Evolutionary conservation across 2,888 invertebrate genomes (phyloP), one percentile per base, ranked within the genome.

Genomic region (Timema cristinae): DNA sequence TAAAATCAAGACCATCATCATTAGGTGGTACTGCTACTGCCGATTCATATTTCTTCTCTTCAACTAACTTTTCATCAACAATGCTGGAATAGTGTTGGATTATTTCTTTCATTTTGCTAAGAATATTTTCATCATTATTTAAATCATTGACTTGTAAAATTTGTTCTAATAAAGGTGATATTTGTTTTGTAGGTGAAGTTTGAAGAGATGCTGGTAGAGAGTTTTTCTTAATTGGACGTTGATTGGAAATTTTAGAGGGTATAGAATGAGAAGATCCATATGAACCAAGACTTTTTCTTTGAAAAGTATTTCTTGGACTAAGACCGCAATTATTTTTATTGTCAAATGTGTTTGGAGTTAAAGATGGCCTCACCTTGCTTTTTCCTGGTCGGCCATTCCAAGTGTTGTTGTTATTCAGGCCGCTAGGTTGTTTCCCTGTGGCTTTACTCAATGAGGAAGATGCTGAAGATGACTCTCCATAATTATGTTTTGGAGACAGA

Each of bases 31-130:
- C 54, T 16, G 47, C 67, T 0, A 74, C 76, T 50, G 68, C 10
- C 13, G 32, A 48, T 68, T 75, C 72, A 9, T 74, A 73, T 48
- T 75, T 75, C 71, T 59, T 73, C 54, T 76, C 76, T 52, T 75
- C 76, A 6, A 75, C 74, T 49, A 77, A 69, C 32, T 74, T 73
- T 66, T 73, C 74, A 70, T 79, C 79, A 16, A 78, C 77, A 63
- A 76, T 75, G 56, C 75, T 76, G 69, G 84, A 86, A 77, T 89
- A 89, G 74, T 88, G 85, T 59, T 85, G 86, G n/a, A 90, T 79
- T 54, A 89, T 79, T 73, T 89, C 90, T 79, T 92, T 91, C 83
- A 93, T 89, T 80, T 92, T 91, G 77, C 89, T 88, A 48, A 91
- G 83, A 71, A 93, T 90, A 75, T 89, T 84, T 7, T 88, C 87